Base-by-base conservation (phyloP, 2,888 invertebrate genomes). In the Pherbina coryleti region DNA sequence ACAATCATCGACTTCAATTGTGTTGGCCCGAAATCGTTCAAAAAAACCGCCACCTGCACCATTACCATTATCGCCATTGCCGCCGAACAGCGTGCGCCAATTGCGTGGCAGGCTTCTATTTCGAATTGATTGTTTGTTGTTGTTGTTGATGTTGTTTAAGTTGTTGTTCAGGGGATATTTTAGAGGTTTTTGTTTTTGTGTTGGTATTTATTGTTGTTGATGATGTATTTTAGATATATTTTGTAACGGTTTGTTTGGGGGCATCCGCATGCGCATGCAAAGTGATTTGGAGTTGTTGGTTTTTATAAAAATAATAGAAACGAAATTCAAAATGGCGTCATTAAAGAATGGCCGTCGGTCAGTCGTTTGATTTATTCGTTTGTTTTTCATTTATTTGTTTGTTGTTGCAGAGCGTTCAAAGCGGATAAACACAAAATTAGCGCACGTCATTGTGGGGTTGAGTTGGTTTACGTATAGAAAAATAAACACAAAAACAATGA, bases 1-100 rank as follows among this genome's bases (percentile, higher is more conserved):
- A 81, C 86, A 89, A 83, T 88, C 89, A 79, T 88, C 88, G 79
- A 88, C 88, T 83, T 89, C 88, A 72, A 88, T 88, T 64, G 88
- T 88, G 80, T 88, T 89, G 80, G 89, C 89, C 76, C 89, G 88
- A 79, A 86, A 87, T 64, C 84, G 86, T 81, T 88, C 89, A 78
- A 85, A 83, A 60, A 83, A 84, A 79, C 84, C 82, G 73, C 79
- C 75, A 31, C 76, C 76, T 19, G 82, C 76, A 44, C 82, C 81
- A 34, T 82, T 80, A 51, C 83, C 85, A 70, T 82, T 84, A 53
- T 82, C 75, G 75, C 82, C 78, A 75, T 79, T 82, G 37, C 81
- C 81, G 74, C 87, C 87, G 81, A 88, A 84, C 31, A 87, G 84
- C 77, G 86, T 84, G 81, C 89, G 89, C 90, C 89, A 89, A 83